phyloP scores from a whole-genome alignment of 2,888 invertebrate genomes.

The Hydropsyche betteni region DNA sequence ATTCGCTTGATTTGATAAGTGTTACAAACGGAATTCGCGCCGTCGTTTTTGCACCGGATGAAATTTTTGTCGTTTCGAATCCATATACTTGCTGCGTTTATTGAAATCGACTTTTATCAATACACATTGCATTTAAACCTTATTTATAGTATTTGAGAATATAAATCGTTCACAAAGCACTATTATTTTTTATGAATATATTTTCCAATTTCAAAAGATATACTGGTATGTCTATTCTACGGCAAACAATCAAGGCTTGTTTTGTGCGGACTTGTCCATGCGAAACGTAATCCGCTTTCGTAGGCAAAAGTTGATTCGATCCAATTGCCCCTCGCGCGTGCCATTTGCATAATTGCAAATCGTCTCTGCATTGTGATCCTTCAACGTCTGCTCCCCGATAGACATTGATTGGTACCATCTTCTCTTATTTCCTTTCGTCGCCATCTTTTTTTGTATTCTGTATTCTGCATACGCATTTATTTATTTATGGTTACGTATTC shows the following conservation, averaged over 20 bases:
- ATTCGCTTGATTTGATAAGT: too few species aligned
- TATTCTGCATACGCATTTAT: background rate
- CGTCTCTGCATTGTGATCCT: slow-evolving; percentile 17
- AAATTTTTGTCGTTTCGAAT: too few species aligned
- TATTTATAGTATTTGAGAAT: too few species aligned
- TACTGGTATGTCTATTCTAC: background rate
- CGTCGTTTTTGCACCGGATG: too few species aligned
- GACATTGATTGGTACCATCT: slow-evolving; percentile 41
- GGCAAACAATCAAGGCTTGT: slow-evolving; percentile 31
- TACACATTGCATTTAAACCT: too few species aligned
- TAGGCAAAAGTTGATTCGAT: slow-evolving; percentile 40
- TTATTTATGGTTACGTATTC: too few species aligned
- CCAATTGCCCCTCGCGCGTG: slow-evolving; percentile 22
- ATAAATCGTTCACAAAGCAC: too few species aligned
- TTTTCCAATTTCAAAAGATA: too few species aligned
- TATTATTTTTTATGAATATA: too few species aligned
- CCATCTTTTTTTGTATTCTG: background rate
- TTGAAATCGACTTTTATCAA: too few species aligned
- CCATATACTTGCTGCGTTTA: too few species aligned
- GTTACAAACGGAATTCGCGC: too few species aligned
- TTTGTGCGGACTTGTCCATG: slow-evolving; percentile 26
- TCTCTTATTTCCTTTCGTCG: slow-evolving; percentile 6
- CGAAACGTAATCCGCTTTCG: slow-evolving; percentile 34
- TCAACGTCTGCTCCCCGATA: background rate
- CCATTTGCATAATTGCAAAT: slow-evolving; percentile 51